phyloP scores from a whole-genome alignment of 2,797 vertebrate species.

The Anisognathus igniventris region DNA sequence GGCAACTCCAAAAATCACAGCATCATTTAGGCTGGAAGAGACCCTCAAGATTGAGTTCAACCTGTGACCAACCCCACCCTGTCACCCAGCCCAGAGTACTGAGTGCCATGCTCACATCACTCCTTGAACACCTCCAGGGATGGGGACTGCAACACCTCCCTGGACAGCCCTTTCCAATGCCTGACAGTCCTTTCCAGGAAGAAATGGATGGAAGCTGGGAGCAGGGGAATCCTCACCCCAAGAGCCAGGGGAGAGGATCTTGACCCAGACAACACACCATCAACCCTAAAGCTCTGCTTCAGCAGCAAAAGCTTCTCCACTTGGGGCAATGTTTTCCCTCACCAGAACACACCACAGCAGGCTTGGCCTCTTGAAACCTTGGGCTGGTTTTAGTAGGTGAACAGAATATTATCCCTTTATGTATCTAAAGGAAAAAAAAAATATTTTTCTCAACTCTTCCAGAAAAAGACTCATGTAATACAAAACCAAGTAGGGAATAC shows the following conservation, averaged over 20 bases:
- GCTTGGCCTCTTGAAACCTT: neutral
- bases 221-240: rapidly evolving
- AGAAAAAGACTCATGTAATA: neutral
- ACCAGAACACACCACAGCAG: neutral
- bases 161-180: neutral
- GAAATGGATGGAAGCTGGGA: neutral
- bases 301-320: neutral
- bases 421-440: neutral
- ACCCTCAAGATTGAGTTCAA: neutral
- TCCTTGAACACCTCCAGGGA: neutral
- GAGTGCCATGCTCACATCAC: neutral
- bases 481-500: neutral
- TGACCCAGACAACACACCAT: too few species aligned
- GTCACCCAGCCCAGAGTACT: neutral
- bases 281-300: neutral
- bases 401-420: neutral
- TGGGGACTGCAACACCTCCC: neutral
- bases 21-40: neutral
- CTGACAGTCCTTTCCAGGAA: neutral
- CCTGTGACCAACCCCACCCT: too few species aligned
- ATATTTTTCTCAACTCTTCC: neutral
- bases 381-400: neutral
- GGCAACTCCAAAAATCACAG: neutral
- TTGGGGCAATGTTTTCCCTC: neutral
- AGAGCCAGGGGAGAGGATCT: neutral